Conservation (phyloP, 2,113 vertebrate species). For the Brachyhypopomus gauderio region DNA sequence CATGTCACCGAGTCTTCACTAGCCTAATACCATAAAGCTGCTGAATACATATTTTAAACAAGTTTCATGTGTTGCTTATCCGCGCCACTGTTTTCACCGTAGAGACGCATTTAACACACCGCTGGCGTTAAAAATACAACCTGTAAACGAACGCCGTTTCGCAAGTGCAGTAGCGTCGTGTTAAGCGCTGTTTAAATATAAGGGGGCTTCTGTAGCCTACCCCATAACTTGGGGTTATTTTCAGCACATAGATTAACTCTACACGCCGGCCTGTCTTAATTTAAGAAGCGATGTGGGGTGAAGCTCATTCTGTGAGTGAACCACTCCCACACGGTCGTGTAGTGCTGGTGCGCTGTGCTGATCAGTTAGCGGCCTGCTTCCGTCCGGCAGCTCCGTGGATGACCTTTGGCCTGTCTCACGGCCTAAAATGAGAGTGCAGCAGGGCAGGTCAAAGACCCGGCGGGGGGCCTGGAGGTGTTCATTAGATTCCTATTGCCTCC, state of each 20-base stretch:
- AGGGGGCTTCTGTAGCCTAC: conserved; percentile 2
- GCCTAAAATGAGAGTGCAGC: conserved; percentile 36
- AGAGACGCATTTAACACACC: conserved; percentile 31
- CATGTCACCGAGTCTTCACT: not conserved
- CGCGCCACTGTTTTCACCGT: too few species aligned
- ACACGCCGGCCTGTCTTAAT: conserved; percentile 18
- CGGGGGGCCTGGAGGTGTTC: not conserved
- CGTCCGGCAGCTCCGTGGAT: too few species aligned
- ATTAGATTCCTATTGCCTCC: not conserved
- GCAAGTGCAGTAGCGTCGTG: conserved; percentile 39
- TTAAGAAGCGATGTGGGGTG: conserved; percentile 18
- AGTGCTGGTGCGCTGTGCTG: not conserved
- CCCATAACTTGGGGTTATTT: conserved; percentile 45
- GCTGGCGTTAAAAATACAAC: conserved; percentile 45
- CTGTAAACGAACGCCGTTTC: conserved; percentile 36
- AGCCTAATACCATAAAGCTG: too few species aligned
- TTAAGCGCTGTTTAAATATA: conserved; percentile 38
- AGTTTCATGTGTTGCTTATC: too few species aligned
- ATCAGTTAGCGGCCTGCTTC: not conserved
- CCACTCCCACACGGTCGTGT: not conserved
- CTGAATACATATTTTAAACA: too few species aligned
- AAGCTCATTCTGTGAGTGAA: not conserved
- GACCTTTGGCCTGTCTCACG: conserved; percentile 45
- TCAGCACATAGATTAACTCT: not conserved
- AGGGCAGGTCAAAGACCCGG: conserved; percentile 17